A percentile compares a stretch with the other conserved stretches of the same genome.
Evolutionary conservation across 2,888 invertebrate species (phyloP).

Genomic region (Carterocephalus palaemon): DNA sequence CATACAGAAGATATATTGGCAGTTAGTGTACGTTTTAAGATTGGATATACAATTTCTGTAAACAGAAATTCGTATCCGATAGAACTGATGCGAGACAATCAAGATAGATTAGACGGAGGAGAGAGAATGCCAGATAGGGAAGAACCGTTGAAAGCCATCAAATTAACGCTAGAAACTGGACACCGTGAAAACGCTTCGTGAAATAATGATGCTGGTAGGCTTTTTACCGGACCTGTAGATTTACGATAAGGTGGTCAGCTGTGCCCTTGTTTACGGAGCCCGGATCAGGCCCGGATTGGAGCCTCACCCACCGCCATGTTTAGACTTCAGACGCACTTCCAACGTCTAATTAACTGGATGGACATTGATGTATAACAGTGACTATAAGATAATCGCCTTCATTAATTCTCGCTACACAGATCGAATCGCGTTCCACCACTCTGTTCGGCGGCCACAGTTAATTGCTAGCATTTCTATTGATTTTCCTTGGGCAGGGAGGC

Average conservation of each 20-base stretch:
- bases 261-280: conserved; percentile 2
- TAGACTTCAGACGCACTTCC: conserved; percentile 18
- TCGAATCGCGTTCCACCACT: conserved; percentile 22
- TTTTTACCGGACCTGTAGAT: conserved; percentile 17
- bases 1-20: conserved; percentile 1
- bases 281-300: conserved; percentile 13
- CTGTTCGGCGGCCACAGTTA: conserved; percentile 20
- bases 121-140: conserved; percentile 3
- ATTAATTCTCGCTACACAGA: conserved; percentile 24
- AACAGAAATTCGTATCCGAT: too few relatives aligned
- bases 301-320: conserved; percentile 23
- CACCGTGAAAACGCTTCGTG: not conserved
- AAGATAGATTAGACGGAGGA: too few relatives aligned
- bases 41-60: too few relatives aligned
- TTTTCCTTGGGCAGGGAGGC: conserved; percentile 16
- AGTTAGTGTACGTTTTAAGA: too few relatives aligned
- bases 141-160: conserved; percentile 4
- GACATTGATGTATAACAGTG: conserved; percentile 23
- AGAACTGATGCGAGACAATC: too few relatives aligned
- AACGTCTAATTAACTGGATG: conserved; percentile 21
- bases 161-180: conserved; percentile 6
- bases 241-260: conserved; percentile 8
- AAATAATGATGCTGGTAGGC: conserved; percentile 1
- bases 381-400: conserved; percentile 20
- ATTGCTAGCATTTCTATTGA: conserved; percentile 24